Percentiles rank a stretch among this genome's conserved stretches.
These are phyloP conservation scores for Nemopilema nomurai DNA, from an alignment of 30 jellyfish, hydroid and myxozoan species.

Conservation along the genomic window DNA sequence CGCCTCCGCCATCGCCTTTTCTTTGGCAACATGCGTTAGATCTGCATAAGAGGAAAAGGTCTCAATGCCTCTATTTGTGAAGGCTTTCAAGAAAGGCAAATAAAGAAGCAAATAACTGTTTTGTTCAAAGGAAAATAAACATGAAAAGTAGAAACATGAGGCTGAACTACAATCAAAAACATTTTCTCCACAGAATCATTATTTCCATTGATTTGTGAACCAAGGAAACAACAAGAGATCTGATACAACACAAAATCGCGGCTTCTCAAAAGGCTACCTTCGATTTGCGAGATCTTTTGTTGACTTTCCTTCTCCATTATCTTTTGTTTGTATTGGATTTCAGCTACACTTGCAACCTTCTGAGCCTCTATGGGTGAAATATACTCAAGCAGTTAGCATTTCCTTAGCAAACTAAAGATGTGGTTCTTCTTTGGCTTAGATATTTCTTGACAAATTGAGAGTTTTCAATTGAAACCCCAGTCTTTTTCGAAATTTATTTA, in stretches of 20 bases:
- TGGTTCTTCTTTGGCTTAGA: too few species aligned
- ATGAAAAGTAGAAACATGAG: not conserved
- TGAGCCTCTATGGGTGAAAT: slow-evolving; percentile 71
- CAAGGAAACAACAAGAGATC: too few species aligned
- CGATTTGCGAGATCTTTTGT: slow-evolving; percentile 75
- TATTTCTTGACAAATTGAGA: not conserved
- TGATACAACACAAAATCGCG: too few species aligned
- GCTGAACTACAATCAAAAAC: not conserved
- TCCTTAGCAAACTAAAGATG: too few species aligned
- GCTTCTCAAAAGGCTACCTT: slow-evolving; percentile 78
- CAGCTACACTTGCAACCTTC: slow-evolving; percentile 85
- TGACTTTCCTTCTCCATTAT: slow-evolving; percentile 90
- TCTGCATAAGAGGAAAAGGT: slow-evolving; percentile 31
- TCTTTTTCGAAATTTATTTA: not conserved
- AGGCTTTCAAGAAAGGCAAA: not conserved
- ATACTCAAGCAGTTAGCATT: too few species aligned
- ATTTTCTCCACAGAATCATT: too few species aligned
- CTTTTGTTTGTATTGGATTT: slow-evolving; percentile 76
- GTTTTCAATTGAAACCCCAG: not conserved
- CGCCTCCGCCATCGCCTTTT: slow-evolving; percentile 87
- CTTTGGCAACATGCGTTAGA: slow-evolving; percentile 82
- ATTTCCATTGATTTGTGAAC: too few species aligned
- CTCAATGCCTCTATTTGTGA: too few species aligned
- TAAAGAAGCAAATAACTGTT: not conserved
- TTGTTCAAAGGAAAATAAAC: too few species aligned